These are phyloP conservation scores for Drosophila chauvacae DNA, from an alignment of 1,140 invertebrate species.

Conservation along the genomic window DNA sequence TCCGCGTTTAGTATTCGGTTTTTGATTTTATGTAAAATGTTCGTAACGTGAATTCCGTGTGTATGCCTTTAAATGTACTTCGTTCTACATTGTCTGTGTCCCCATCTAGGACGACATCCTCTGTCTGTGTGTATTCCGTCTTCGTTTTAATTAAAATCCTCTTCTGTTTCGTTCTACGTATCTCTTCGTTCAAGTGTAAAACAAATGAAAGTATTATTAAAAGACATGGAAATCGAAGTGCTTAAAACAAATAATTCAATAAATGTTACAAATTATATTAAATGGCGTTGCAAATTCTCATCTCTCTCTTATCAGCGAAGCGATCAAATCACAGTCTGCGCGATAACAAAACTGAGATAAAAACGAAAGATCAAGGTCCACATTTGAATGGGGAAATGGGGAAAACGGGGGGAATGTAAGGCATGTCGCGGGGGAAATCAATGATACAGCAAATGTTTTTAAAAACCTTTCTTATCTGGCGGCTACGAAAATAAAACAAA, in stretches of 20 bases:
- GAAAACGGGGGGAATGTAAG: constrained; percentile 7
- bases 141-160: constrained; percentile 35
- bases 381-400: not conserved
- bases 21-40: constrained; percentile 65
- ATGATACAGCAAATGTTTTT: constrained; percentile 13
- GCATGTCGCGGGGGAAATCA: not conserved
- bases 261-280: constrained; percentile 43
- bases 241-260: constrained; percentile 50
- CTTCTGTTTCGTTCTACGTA: constrained; percentile 40
- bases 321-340: constrained; percentile 13
- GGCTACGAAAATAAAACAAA: constrained; percentile 1
- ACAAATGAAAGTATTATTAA: constrained; percentile 72
- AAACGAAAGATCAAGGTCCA: constrained; percentile 10
- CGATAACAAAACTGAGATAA: constrained; percentile 31
- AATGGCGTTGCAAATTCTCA: constrained; percentile 1
- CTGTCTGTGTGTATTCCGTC: constrained; percentile 28
- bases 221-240: constrained; percentile 59
- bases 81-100: constrained; percentile 40
- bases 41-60: constrained; percentile 55
- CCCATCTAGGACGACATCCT: constrained; percentile 23
- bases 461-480: constrained; percentile 19
- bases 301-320: constrained; percentile 5
- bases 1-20: constrained; percentile 57
- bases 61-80: constrained; percentile 55
- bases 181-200: constrained; percentile 59